Base-by-base conservation (phyloP, 30 jellyfish, hydroid and myxozoan species). In the Aurelia sp. region DNA sequence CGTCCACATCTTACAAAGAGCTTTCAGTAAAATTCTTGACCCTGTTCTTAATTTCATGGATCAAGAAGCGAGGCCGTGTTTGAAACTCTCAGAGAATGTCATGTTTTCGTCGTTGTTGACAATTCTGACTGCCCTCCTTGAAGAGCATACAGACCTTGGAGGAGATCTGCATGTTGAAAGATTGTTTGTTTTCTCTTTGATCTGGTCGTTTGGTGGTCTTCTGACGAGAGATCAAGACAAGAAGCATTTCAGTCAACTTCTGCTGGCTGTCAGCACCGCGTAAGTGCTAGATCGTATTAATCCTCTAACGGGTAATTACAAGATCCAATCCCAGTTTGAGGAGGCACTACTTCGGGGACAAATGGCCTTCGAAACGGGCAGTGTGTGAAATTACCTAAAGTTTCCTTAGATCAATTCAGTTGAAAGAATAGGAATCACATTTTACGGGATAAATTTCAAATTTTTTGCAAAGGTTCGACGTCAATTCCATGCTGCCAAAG, bases 201-300 rank as follows among this genome's bases (percentile, higher is more conserved):
- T 91, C 50, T 91, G 98, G 98, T 78, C 96, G n/a, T 91, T 91
- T 72, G 98, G 98, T 47, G 96, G 98, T 48, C 74, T 91, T 38
- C 53, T 91, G 72, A 78, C 88, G 11, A 58, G 86, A 38, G 98
- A 91, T 19, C 84, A 72, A 8, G 98, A 91, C 24, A 84, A 84
- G 78, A 78, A 85, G 87, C 74, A 66, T 61, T 91, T 91, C 87
- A 91, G 93, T 58, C 90, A 88, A 67, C 74, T 91, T 2, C 60
- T 91, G 8, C 82, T 91, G 6, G 86, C 96, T 13, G 82, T 85
- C 55, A 79, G 92, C 62, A 85, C 90, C 21, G 91, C 98, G 98
- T 91, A 91, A 58, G 98, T 74, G 8, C 9, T 44, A 44, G 15
- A 44, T 4, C 55, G 17, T 44, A 44, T 44, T 19, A 9, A 35